phyloP scores from a whole-genome alignment of 2,888 invertebrate species.

The Hydriomena furcata region DNA sequence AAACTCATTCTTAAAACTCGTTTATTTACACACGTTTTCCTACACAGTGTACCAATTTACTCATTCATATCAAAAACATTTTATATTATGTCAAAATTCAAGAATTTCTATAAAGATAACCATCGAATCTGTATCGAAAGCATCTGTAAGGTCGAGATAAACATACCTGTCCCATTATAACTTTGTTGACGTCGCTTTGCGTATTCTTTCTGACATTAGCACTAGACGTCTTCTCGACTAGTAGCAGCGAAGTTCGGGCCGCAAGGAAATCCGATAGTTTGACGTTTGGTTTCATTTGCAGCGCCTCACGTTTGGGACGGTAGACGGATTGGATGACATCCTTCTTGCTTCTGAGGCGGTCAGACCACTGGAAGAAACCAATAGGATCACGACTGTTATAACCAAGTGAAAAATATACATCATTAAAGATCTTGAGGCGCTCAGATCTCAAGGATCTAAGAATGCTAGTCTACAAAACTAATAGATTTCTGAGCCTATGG shows the following conservation, averaged over 20 bases:
- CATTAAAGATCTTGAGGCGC: no score
- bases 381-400: no score
- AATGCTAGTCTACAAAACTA: no score
- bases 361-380: slow-evolving; percentile 90
- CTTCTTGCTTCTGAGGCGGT: slow-evolving; percentile 88
- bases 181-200: slow-evolving; percentile 91
- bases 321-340: slow-evolving; percentile 85
- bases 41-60: no score
- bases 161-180: slow-evolving; percentile 92
- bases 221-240: slow-evolving; percentile 96
- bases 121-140: neutral
- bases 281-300: slow-evolving; percentile 85
- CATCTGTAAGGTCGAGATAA: neutral
- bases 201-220: slow-evolving; percentile 94
- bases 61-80: no score
- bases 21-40: no score
- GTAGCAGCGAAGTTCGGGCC: slow-evolving; percentile 91
- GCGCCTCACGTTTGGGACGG: slow-evolving; percentile 64
- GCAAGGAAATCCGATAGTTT: slow-evolving; percentile 91
- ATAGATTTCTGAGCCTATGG: no score
- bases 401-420: no score
- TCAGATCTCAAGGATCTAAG: no score
- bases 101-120: no score
- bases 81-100: no score
- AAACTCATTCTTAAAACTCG: no score